These are phyloP conservation scores for Oncorhynchus nerka DNA, from an alignment of 2,113 vertebrate genomes.

Conservation along the genomic window DNA sequence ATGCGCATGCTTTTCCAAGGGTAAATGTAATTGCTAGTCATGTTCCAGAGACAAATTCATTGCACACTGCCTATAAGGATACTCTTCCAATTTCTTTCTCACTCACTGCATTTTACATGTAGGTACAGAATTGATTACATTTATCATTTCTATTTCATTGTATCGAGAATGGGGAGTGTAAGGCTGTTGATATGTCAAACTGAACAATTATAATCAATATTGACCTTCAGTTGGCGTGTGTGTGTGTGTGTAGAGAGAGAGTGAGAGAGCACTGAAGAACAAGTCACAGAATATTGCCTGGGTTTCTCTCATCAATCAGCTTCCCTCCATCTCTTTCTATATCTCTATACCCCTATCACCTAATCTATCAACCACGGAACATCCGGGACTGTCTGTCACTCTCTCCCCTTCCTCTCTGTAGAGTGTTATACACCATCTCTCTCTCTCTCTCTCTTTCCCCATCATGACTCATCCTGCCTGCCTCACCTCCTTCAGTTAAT, in stretches of 20 bases:
- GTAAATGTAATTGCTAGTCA: slow-evolving; percentile 63
- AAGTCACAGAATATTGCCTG: not conserved
- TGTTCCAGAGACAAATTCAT: slow-evolving; percentile 40
- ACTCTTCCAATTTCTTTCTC: slow-evolving; percentile 69
- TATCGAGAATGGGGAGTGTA: slow-evolving; percentile 32
- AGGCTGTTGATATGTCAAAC: slow-evolving; percentile 50
- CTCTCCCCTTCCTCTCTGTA: not conserved
- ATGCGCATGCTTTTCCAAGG: slow-evolving; percentile 47
- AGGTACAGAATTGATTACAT: slow-evolving; percentile 60
- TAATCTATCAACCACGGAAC: slow-evolving; percentile 14
- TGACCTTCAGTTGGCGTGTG: slow-evolving; percentile 51
- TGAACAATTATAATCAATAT: slow-evolving; percentile 70
- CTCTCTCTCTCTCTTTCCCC: slow-evolving; percentile 13
- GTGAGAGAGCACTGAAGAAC: not conserved
- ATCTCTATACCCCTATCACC: slow-evolving; percentile 12
- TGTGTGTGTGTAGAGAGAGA: slow-evolving; percentile 1
- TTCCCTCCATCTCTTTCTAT: too few relatives aligned
- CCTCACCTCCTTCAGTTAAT: slow-evolving; percentile 56
- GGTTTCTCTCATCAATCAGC: too few relatives aligned
- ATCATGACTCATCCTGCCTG: slow-evolving; percentile 61
- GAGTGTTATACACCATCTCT: slow-evolving; percentile 1
- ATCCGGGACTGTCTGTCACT: not conserved
- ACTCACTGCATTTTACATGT: slow-evolving; percentile 53
- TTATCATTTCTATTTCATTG: slow-evolving; percentile 59
- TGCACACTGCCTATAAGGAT: slow-evolving; percentile 45